Evolutionary conservation across 1,140 invertebrate genomes (phyloP).

Genomic region (Neodiprion lecontei): DNA sequence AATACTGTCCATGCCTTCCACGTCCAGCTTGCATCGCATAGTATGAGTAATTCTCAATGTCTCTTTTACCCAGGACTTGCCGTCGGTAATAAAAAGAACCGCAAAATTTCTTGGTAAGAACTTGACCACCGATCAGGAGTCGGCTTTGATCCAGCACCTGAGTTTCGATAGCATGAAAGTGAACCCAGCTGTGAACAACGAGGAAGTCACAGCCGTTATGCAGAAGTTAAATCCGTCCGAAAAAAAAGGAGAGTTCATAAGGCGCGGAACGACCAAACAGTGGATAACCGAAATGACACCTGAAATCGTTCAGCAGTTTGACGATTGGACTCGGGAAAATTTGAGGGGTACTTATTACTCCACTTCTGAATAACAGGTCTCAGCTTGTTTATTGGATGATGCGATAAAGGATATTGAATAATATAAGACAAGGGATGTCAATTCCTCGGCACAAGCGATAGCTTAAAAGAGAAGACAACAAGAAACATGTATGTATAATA

Average conservation of each 20-base stretch:
- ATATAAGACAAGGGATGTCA: no score
- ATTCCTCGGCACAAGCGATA: no score
- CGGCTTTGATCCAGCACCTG: slow-evolving; percentile 25
- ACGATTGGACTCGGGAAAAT: slow-evolving; percentile 26
- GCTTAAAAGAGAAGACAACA: no score
- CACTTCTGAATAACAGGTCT: not conserved
- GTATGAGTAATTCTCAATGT: no score
- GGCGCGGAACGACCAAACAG: slow-evolving; percentile 68
- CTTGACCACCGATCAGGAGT: slow-evolving; percentile 18
- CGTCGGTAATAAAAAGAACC: slow-evolving; percentile 23
- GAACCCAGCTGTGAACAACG: slow-evolving; percentile 44
- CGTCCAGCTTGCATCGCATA: no score
- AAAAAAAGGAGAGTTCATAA: slow-evolving; percentile 62
- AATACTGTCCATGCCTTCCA: no score
- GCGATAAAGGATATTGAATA: no score
- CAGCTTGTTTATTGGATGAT: no score
- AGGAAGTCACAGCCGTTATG: slow-evolving; percentile 10
- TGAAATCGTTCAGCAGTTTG: slow-evolving; percentile 53
- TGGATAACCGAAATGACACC: slow-evolving; percentile 67
- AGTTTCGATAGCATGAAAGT: slow-evolving; percentile 56
- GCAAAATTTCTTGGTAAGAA: slow-evolving; percentile 32
- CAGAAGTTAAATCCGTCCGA: slow-evolving; percentile 8
- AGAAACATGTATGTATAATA: no score
- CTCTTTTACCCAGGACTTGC: slow-evolving; percentile 23
- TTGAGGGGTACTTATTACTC: slow-evolving; percentile 22